Percentiles rank a stretch among this genome's conserved stretches.
phyloP scores from a whole-genome alignment of 2,888 invertebrate species.

The Podabrus alpinus region DNA sequence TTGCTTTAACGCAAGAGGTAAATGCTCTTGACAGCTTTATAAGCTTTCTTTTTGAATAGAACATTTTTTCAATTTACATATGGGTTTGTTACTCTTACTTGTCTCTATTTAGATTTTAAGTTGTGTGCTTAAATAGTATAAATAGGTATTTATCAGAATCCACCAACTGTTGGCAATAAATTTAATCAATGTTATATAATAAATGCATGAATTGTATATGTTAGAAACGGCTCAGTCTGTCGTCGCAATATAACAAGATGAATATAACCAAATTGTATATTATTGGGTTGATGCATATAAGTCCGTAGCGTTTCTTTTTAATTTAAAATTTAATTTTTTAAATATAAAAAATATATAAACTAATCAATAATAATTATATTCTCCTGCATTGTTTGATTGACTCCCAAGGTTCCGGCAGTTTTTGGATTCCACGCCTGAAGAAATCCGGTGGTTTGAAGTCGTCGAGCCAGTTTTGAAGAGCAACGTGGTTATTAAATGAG shows the following conservation, averaged over 20 bases:
- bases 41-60: slow-evolving; percentile 27
- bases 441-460: no score
- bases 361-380: no score
- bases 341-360: no score
- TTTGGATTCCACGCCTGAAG: no score
- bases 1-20: slow-evolving; percentile 28
- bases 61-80: slow-evolving; percentile 23
- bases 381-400: no score
- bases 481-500: no score
- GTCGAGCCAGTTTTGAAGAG: no score
- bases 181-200: not conserved
- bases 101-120: slow-evolving; percentile 10
- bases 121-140: not conserved
- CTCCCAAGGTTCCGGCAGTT: no score
- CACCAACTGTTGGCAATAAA: not conserved
- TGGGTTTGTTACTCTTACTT: slow-evolving; percentile 16
- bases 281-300: no score
- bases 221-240: not conserved
- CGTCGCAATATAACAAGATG: not conserved
- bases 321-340: no score
- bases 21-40: slow-evolving; percentile 36
- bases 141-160: not conserved
- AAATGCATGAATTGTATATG: not conserved
- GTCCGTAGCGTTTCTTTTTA: no score
- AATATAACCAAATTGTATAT: no score